Percentiles rank a stretch among this genome's conserved stretches.
Evolutionary conservation across 2,888 invertebrate species (phyloP).

Genomic region (Chloroclystis v-ata): DNA sequence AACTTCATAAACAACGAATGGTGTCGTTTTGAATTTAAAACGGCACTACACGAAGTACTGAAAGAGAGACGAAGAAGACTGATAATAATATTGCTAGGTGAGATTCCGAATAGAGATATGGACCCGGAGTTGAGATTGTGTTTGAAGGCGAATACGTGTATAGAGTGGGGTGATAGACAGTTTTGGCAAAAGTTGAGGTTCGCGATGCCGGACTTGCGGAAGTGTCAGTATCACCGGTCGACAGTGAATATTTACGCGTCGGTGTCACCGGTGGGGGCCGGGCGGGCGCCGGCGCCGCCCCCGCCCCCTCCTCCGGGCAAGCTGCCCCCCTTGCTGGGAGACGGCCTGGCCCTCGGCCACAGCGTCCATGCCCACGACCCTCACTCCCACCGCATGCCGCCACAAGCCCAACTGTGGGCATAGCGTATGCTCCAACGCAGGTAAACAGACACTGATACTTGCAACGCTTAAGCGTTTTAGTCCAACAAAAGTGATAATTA

Average conservation of each 20-base stretch:
- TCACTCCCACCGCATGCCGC: constrained; percentile 77
- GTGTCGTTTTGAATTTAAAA: constrained; percentile 96
- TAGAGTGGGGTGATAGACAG: constrained; percentile 95
- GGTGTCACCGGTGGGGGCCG: constrained; percentile 75
- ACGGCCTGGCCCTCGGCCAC: constrained; percentile 64
- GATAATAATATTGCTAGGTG: constrained; percentile 93
- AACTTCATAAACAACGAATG: constrained; percentile 97
- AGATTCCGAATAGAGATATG: constrained; percentile 91
- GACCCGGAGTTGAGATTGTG: constrained; percentile 94
- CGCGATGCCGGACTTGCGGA: constrained; percentile 89
- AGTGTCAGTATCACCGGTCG: constrained; percentile 81
- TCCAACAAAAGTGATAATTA: constrained; percentile 75
- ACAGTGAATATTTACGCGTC: constrained; percentile 86
- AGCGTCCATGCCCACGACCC: constrained; percentile 63
- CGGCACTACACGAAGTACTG: constrained; percentile 92
- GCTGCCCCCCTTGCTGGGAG: constrained; percentile 78
- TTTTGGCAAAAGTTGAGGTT: constrained; percentile 98
- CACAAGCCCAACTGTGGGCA: constrained; percentile 87
- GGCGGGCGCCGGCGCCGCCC: constrained; percentile 79
- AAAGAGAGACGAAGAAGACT: constrained; percentile 91
- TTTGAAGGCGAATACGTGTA: constrained; percentile 92
- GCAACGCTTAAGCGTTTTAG: constrained; percentile 77
- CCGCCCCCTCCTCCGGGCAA: constrained; percentile 80
- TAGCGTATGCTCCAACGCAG: constrained; percentile 85
- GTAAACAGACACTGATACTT: constrained; percentile 71